Evolutionary conservation across 2,888 invertebrate species (phyloP), one percentile per base, ranked within the genome.

Genomic region (Eurois occulta): DNA sequence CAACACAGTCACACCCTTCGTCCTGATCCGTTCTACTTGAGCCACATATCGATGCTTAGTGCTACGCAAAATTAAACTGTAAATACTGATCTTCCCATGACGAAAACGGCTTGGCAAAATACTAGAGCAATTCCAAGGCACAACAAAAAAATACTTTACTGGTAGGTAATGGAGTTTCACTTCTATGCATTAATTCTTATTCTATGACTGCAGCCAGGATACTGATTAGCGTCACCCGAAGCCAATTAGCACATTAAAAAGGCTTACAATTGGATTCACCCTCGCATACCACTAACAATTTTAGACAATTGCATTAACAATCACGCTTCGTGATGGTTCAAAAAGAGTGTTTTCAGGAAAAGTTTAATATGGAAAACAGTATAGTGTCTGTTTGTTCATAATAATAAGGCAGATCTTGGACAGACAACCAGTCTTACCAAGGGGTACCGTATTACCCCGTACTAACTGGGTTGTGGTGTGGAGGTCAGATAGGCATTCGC

Each of bases 241-340:
- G 52, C 72, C 65, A 80, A 78, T 88, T 85, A 85, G 58, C 60
- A 69, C 75, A 80, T 87, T 80, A 81, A 84, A 84, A 80, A 79
- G 67, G 41, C 62, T 38, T 69, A 77, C 65, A 88, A 88, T 87
- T 81, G 74, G 80, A 80, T 89, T 89, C 72, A 21, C 43, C 58
- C 69, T 67, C 69, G 38, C 65, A 81, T 79, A 70, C 83, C 32
- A 67, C 78, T 75, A 73, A 84, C 70, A 88, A 87, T 77, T 84
- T 83, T 74, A 85, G 83, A 83, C 78, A 89, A 88, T 88, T 87
- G 75, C 66, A 89, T 88, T 89, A 89, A 43, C 87, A 89, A 89
- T 86, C 85, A 88, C 85, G 83, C 62, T 83, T 73, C 69, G 74
- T 70, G 77, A 83, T 84, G 79, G 75, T 87, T 80, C 79, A 68